Evolutionary conservation across 1,140 invertebrate species (phyloP), one percentile per base, ranked within the genome.

Genomic region (Drosophila tsacasi): DNA sequence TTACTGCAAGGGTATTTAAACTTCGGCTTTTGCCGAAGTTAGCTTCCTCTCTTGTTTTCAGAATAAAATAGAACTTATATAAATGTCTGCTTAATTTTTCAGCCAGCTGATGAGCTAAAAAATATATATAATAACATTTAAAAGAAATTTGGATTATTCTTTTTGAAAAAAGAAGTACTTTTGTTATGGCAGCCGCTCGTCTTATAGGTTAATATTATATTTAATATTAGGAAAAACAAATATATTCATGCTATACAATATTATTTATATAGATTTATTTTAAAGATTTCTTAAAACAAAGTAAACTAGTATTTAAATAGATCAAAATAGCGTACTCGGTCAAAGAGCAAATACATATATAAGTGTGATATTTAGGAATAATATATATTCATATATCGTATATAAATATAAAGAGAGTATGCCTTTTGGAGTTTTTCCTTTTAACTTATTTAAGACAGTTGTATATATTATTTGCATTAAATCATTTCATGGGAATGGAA

Each of bases 331-430:
- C 19, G 15, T 37, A 17, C 52, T 55, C 17, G 30, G 30, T 19
- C 21, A n/a, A 37, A 23, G 32, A 55, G 30, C 32, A 35, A 55
- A 35, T 21, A 55, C 21, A 13, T 55, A 55, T 35, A 13, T 55
- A 35, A 21, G 19, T 54, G 10, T 35, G 32, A 55, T 55, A 35
- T 55, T 55, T 19, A 10, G 32, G 19, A 55, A 55, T 37, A 55
- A 55, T 37, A 37, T 37, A 55, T 30, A 55, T 54, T 32, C 23
- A 49, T 49, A 17, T 25, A 49, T 17, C 23, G 23, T 32, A 23
- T 55, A 55, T 55, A 55, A 55, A 32, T 55, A 55, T 54, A 55
- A 37, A 37, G 52, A 37, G 19, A 37, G 37, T 37, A 55, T 55
- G 32, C 5, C 8, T 1, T 21, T 35, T 37, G 13, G 13, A 37